Conservation (phyloP, 2,888 invertebrate species). For the Euspilapteryx auroguttella region DNA sequence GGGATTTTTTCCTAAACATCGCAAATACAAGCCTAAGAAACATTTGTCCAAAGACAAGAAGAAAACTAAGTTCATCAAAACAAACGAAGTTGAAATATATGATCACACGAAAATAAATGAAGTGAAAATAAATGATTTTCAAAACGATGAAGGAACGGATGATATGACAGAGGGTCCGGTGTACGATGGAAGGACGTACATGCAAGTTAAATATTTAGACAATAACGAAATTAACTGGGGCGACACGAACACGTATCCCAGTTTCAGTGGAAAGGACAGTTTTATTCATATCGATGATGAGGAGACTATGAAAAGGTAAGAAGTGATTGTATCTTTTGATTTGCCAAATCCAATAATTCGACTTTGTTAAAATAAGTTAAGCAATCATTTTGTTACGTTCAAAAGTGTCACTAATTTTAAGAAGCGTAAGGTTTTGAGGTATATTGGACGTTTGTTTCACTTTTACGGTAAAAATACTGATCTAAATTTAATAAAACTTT, state of each 20-base stretch:
- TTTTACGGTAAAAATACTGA: too few relatives aligned
- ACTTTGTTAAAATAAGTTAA: too few relatives aligned
- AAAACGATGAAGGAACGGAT: constrained; percentile 21
- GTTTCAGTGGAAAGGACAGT: constrained; percentile 82
- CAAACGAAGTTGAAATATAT: too few relatives aligned
- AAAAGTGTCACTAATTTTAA: too few relatives aligned
- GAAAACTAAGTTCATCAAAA: constrained; percentile 31
- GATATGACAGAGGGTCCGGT: constrained; percentile 28
- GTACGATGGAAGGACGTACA: constrained; percentile 43
- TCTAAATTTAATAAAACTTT: too few relatives aligned
- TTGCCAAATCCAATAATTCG: too few relatives aligned
- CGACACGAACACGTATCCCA: constrained; percentile 61
- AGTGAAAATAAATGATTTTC: too few relatives aligned
- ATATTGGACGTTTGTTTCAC: too few relatives aligned
- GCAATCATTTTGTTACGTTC: too few relatives aligned
- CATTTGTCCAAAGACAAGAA: constrained; percentile 24
- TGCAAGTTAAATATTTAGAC: constrained; percentile 50
- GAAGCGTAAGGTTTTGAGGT: too few relatives aligned
- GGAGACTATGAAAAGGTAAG: constrained; percentile 79
- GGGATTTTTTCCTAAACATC: constrained; percentile 31
- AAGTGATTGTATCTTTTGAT: too few relatives aligned
- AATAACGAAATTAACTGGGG: constrained; percentile 43
- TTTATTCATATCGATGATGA: constrained; percentile 88
- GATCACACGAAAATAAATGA: too few relatives aligned
- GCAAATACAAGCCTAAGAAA: constrained; percentile 30